Conservation (phyloP, 2,113 vertebrate genomes). For the Glaucidium brasilianum region DNA sequence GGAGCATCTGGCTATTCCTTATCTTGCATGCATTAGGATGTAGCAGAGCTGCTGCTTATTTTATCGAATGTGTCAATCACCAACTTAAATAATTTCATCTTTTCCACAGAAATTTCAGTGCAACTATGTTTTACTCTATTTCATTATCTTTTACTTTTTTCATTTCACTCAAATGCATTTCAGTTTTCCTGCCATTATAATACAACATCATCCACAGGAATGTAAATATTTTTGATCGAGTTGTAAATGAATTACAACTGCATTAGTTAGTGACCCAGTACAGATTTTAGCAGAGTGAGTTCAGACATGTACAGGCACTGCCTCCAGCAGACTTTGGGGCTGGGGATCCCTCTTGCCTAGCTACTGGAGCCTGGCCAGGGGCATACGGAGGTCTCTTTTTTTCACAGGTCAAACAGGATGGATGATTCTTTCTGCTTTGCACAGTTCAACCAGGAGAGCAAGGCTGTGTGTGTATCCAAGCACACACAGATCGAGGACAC, state of each 20-base stretch:
- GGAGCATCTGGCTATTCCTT: not conserved
- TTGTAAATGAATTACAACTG: not conserved
- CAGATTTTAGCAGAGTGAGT: not conserved
- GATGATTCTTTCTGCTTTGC: not conserved
- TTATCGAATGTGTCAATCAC: not conserved
- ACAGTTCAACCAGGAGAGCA: not conserved
- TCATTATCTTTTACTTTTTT: not conserved
- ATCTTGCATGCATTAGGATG: not conserved
- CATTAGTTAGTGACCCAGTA: not conserved
- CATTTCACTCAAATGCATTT: not conserved
- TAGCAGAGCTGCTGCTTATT: not conserved
- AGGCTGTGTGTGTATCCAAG: fast-evolving
- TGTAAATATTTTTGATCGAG: not conserved
- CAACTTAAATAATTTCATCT: not conserved
- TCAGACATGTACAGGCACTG: fast-evolving
- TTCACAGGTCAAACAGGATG: fast-evolving
- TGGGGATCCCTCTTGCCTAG: fast-evolving
- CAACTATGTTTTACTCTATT: not conserved
- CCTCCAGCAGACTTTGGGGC: not conserved
- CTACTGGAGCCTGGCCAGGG: fast-evolving
- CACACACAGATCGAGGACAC: no score
- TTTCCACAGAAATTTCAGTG: not conserved
- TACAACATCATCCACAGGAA: not conserved
- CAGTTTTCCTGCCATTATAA: not conserved
- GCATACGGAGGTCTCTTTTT: not conserved